These are phyloP conservation scores for Aythya fuligula DNA, from an alignment of 2,797 vertebrate genomes.

Conservation along the genomic window DNA sequence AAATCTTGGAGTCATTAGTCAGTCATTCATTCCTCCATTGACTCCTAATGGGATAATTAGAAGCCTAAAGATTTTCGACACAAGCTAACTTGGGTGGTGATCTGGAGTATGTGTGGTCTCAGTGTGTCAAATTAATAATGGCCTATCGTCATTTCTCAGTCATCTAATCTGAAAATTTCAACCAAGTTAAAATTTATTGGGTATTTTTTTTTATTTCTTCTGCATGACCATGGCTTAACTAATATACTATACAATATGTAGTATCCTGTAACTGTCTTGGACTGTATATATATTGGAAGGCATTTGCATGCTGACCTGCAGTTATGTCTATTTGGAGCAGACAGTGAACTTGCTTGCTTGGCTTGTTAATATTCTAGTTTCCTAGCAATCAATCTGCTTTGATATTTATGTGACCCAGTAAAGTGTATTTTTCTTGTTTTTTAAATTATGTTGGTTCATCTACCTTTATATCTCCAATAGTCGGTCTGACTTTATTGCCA, in stretches of 20 bases:
- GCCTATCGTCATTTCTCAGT: neutral
- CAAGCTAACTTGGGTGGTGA: neutral
- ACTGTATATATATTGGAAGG: conserved; percentile 55
- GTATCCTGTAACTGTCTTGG: neutral
- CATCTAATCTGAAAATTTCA: neutral
- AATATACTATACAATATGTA: conserved; percentile 11
- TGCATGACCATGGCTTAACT: neutral
- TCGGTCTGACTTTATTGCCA: conserved; percentile 40
- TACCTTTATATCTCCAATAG: neutral
- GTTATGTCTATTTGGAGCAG: conserved; percentile 48
- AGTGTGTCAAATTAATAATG: neutral
- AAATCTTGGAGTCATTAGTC: neutral
- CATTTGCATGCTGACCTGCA: conserved; percentile 50
- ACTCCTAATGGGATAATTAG: neutral
- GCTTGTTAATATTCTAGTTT: conserved; percentile 65
- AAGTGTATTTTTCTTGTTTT: conserved; percentile 55
- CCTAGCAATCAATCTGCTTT: conserved; percentile 62
- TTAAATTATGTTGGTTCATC: conserved; percentile 39
- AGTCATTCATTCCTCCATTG: neutral
- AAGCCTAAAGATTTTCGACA: neutral
- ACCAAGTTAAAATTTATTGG: neutral
- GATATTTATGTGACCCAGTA: conserved; percentile 61
- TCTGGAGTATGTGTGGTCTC: neutral
- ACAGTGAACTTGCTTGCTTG: conserved; percentile 46
- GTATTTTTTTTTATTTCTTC: neutral